phyloP scores from a whole-genome alignment of 2,888 invertebrate genomes.

The Coronaproctus castanopsis region DNA sequence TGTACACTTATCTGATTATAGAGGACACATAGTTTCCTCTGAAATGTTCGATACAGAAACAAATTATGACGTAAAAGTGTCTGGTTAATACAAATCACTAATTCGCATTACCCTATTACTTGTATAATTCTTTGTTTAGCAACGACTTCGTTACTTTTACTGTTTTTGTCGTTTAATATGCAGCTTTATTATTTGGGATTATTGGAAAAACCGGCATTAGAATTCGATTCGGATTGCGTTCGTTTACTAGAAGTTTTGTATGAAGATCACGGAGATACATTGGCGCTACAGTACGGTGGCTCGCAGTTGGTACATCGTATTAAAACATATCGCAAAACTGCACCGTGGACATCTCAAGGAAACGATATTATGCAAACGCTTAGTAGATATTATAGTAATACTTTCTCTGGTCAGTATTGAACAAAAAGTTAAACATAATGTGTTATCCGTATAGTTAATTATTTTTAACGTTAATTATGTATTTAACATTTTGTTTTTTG shows the following conservation, averaged over 20 bases:
- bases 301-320: conserved; percentile 89
- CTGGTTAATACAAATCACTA: too few relatives aligned
- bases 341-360: conserved; percentile 91
- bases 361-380: conserved; percentile 97
- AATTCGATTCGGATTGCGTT: conserved; percentile 89
- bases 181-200: conserved; percentile 78
- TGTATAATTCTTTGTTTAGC: too few relatives aligned
- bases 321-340: conserved; percentile 64
- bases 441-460: too few relatives aligned
- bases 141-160: too few relatives aligned
- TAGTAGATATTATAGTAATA: conserved; percentile 92
- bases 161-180: conserved; percentile 24
- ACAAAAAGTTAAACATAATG: too few relatives aligned
- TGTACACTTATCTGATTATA: too few relatives aligned
- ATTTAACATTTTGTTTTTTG: not conserved
- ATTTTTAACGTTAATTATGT: not conserved
- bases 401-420: conserved; percentile 40
- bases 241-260: conserved; percentile 85
- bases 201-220: conserved; percentile 56
- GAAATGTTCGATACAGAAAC: too few relatives aligned
- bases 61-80: too few relatives aligned
- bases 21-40: too few relatives aligned
- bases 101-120: too few relatives aligned
- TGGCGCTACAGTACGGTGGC: conserved; percentile 93
- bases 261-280: conserved; percentile 93